These are phyloP conservation scores for Heterodera schachtii DNA, from an alignment of 1,140 invertebrate genomes.

Conservation along the genomic window DNA sequence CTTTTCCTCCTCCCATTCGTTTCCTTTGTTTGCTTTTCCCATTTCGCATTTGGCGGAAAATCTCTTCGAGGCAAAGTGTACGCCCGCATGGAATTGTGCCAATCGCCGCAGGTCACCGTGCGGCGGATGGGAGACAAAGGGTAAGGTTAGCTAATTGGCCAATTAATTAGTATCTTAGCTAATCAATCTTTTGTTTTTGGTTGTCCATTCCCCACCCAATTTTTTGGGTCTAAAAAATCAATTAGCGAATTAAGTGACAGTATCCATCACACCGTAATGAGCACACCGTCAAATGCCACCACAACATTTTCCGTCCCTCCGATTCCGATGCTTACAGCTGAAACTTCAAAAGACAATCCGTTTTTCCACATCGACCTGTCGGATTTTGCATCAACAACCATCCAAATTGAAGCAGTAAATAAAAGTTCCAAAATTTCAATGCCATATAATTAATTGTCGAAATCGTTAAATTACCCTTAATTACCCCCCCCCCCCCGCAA, in stretches of 20 bases:
- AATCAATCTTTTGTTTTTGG: too few species aligned
- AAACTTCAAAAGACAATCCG: neutral
- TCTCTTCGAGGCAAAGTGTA: neutral
- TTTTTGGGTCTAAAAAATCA: too few species aligned
- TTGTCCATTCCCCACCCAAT: too few species aligned
- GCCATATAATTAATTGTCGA: too few species aligned
- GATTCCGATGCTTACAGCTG: neutral
- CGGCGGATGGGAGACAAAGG: neutral
- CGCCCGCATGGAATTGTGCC: constrained; percentile 13
- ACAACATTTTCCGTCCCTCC: neutral
- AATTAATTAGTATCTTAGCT: too few species aligned
- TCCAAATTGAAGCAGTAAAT: neutral
- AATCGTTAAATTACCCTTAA: too few species aligned
- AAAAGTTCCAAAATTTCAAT: neutral
- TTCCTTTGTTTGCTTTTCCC: neutral
- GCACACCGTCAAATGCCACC: neutral
- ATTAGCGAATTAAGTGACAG: neutral
- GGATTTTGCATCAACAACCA: neutral
- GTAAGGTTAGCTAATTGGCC: neutral
- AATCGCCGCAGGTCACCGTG: neutral
- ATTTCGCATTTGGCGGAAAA: neutral
- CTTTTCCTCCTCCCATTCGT: neutral
- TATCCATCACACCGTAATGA: neutral
- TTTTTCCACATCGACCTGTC: neutral
- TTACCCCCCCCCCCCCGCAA: neutral